phyloP scores from a whole-genome alignment of 1,140 invertebrate genomes.

The Bactericera cockerelli region DNA sequence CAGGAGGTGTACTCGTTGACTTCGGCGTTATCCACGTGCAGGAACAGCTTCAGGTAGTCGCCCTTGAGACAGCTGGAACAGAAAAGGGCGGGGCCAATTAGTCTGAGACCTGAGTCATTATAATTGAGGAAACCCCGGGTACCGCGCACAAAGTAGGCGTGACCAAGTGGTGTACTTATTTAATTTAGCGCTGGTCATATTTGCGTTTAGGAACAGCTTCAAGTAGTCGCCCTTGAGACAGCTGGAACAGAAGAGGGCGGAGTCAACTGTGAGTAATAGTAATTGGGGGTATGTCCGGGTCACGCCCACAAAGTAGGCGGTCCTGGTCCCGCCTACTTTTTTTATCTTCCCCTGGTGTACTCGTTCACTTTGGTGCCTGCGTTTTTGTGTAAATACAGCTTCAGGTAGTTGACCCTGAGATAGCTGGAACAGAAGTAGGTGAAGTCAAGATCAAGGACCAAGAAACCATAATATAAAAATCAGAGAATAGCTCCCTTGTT shows the following conservation, averaged over 20 bases:
- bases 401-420: conserved; percentile 54
- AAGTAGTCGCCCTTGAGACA: conserved; percentile 60
- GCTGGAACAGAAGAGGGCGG: conserved; percentile 39
- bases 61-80: conserved; percentile 52
- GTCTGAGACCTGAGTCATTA: too few relatives aligned
- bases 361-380: conserved; percentile 62
- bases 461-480: too few relatives aligned
- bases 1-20: conserved; percentile 66
- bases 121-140: too few relatives aligned
- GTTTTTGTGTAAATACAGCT: conserved; percentile 59
- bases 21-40: conserved; percentile 46
- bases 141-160: conserved; percentile 57
- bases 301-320: conserved; percentile 60
- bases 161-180: conserved; percentile 66
- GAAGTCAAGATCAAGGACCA: too few relatives aligned
- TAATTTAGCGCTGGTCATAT: conserved; percentile 45
- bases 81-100: too few relatives aligned
- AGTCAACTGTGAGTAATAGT: too few relatives aligned
- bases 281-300: too few relatives aligned
- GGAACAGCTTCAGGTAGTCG: conserved; percentile 67
- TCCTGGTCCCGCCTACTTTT: too few relatives aligned
- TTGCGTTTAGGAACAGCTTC: conserved; percentile 60
- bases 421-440: conserved; percentile 46
- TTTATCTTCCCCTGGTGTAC: conserved; percentile 56
- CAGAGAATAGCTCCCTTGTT: too few relatives aligned